Evolutionary conservation across 2,797 vertebrate genomes (phyloP).

Genomic region (Etheostoma nigrum): DNA sequence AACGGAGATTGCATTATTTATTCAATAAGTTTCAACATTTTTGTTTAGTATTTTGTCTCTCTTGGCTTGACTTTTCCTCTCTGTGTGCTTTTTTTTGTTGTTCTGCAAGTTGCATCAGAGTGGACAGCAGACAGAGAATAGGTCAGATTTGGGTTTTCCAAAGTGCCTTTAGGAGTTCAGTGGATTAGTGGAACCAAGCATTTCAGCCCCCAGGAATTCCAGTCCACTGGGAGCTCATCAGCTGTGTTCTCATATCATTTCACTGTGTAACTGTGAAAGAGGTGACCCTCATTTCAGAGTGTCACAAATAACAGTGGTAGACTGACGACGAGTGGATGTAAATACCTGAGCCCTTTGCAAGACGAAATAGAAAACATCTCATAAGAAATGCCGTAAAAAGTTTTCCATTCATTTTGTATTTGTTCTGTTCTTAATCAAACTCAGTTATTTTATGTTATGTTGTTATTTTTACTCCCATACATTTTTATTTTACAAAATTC

Average conservation of each 20-base stretch:
- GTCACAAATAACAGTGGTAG: slow-evolving; percentile 1
- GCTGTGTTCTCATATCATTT: slow-evolving; percentile 19
- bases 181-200: slow-evolving; percentile 44
- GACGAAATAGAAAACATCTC: not conserved
- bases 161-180: slow-evolving; percentile 37
- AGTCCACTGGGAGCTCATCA: slow-evolving; percentile 31
- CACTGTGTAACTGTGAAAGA: slow-evolving; percentile 17
- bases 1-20: not conserved
- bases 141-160: slow-evolving; percentile 34
- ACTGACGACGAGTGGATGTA: not conserved
- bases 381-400: not conserved
- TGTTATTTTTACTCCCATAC: not conserved
- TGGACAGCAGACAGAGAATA: not conserved
- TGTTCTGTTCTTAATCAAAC: not conserved
- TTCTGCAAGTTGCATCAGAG: slow-evolving; percentile 4
- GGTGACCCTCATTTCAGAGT: slow-evolving; percentile 25
- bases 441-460: not conserved
- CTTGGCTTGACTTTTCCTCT: not conserved
- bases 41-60: not conserved
- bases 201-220: slow-evolving; percentile 28
- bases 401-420: not conserved
- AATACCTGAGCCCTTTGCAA: not conserved
- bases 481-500: slow-evolving; percentile 11
- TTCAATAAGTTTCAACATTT: not conserved
- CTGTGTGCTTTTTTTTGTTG: not conserved